These are phyloP conservation scores for Heliangelus exortis DNA, from an alignment of 2,797 vertebrate genomes.

Conservation along the genomic window DNA sequence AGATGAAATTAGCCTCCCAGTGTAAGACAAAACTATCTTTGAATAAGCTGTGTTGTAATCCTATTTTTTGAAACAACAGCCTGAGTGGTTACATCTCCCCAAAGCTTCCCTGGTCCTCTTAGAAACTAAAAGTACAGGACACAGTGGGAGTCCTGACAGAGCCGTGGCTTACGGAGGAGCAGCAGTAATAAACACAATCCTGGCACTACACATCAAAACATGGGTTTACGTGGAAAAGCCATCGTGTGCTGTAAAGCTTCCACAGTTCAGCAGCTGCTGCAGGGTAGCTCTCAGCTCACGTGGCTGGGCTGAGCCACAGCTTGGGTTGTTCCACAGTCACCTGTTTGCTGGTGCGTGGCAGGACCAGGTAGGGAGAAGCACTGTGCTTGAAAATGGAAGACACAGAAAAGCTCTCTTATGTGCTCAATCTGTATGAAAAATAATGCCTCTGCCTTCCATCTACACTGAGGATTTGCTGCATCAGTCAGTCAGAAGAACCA, in stretches of 20 bases:
- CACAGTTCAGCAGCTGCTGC: not conserved
- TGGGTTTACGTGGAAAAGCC: not conserved
- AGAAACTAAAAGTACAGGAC: not conserved
- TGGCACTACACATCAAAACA: not conserved
- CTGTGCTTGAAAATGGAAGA: fast-evolving
- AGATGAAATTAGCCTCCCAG: not conserved
- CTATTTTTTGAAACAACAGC: not conserved
- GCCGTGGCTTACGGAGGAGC: not conserved
- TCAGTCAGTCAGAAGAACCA: not conserved
- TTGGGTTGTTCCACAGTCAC: not conserved
- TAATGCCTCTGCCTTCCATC: not conserved
- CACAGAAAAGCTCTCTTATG: not conserved
- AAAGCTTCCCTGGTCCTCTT: not conserved
- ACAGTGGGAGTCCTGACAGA: fast-evolving
- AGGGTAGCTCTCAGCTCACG: not conserved
- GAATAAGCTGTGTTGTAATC: conserved; percentile 12
- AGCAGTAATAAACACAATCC: not conserved
- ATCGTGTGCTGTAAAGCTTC: not conserved
- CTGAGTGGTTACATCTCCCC: not conserved
- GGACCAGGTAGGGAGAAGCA: not conserved
- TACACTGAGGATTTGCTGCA: too few relatives aligned
- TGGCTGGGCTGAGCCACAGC: not conserved
- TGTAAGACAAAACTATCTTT: conserved; percentile 23
- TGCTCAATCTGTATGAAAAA: not conserved
- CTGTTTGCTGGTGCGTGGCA: not conserved